phyloP scores from a whole-genome alignment of 2,888 invertebrate species.

The Lissonota sp. region DNA sequence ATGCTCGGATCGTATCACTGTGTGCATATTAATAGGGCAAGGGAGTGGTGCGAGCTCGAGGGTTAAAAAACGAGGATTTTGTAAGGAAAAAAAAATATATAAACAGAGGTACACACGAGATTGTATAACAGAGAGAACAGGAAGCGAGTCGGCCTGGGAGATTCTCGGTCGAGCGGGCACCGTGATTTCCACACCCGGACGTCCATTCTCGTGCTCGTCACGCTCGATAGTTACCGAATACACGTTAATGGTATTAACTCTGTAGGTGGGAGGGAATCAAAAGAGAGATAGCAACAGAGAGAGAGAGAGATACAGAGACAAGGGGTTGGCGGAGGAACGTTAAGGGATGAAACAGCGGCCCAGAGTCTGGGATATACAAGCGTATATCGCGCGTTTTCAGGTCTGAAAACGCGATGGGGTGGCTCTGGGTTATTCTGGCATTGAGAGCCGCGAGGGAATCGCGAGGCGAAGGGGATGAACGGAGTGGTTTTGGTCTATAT shows the following conservation, averaged over 20 bases:
- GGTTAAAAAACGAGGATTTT: slow-evolving; percentile 20
- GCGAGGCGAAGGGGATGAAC: slow-evolving; percentile 37
- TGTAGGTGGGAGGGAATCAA: slow-evolving; percentile 47
- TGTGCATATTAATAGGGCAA: slow-evolving; percentile 3
- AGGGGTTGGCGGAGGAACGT: slow-evolving; percentile 37
- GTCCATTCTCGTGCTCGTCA: slow-evolving; percentile 63
- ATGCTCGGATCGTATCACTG: no score
- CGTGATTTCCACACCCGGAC: slow-evolving; percentile 63
- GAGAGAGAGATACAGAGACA: slow-evolving; percentile 40
- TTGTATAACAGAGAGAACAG: neutral
- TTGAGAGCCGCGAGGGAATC: slow-evolving; percentile 23
- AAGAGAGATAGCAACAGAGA: slow-evolving; percentile 39
- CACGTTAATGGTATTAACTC: slow-evolving; percentile 69
- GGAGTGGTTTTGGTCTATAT: slow-evolving; percentile 51
- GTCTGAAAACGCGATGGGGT: slow-evolving; percentile 17
- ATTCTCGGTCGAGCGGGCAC: slow-evolving; percentile 62
- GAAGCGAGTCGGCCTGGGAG: slow-evolving; percentile 36
- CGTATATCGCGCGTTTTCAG: neutral
- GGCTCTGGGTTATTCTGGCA: slow-evolving; percentile 40
- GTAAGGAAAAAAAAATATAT: slow-evolving; percentile 18
- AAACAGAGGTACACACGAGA: slow-evolving; percentile 15
- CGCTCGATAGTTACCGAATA: slow-evolving; percentile 68
- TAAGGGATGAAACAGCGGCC: slow-evolving; percentile 43
- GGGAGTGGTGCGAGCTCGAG: slow-evolving; percentile 33
- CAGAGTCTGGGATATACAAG: neutral